Conservation (phyloP, 2,113 vertebrate genomes). For the Semnornis frantzii region DNA sequence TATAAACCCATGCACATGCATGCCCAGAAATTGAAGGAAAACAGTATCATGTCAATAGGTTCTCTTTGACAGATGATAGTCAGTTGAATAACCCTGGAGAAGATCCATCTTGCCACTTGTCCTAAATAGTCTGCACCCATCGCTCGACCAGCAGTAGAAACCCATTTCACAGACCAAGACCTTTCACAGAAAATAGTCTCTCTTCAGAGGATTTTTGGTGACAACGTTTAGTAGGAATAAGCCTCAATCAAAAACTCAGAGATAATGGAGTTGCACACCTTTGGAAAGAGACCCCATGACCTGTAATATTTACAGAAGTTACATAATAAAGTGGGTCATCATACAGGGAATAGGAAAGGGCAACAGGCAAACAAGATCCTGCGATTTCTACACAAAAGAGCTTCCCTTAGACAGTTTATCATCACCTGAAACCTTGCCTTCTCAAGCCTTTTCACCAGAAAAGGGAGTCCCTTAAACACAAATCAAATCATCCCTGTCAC, state of each 20-base stretch:
- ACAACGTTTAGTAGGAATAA: not conserved
- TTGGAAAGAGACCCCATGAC: not conserved
- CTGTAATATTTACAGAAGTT: not conserved
- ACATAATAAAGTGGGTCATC: not conserved
- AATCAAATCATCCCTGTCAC: not conserved
- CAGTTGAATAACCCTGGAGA: not conserved
- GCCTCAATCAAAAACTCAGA: not conserved
- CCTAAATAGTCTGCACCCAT: not conserved
- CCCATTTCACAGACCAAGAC: not conserved
- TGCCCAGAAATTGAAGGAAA: not conserved
- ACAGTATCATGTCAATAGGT: not conserved
- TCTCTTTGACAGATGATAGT: not conserved
- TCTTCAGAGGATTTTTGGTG: not conserved
- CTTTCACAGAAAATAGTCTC: not conserved
- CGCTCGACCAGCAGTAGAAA: not conserved
- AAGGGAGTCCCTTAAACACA: not conserved
- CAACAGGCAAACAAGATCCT: not conserved
- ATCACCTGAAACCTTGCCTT: not conserved
- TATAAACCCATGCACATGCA: not conserved
- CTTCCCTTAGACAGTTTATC: not conserved
- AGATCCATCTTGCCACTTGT: not conserved
- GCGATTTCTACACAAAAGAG: not conserved
- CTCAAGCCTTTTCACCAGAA: not conserved
- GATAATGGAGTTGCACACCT: rapidly evolving
- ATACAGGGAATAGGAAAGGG: not conserved